Conservation (phyloP, 2,888 invertebrate species). For the Aspidapion aeneum region DNA sequence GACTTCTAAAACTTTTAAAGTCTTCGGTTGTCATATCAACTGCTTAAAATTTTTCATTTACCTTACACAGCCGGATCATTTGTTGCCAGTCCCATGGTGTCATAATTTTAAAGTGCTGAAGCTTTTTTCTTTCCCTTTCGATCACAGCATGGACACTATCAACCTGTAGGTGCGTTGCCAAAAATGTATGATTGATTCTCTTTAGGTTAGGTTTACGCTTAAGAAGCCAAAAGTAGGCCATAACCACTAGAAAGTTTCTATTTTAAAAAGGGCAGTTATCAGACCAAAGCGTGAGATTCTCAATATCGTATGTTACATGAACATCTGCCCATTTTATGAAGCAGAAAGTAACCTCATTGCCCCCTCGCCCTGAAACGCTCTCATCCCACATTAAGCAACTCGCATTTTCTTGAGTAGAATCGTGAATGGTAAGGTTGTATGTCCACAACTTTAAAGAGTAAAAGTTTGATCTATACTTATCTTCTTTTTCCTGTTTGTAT, state of each 20-base stretch:
- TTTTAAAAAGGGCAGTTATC: slow-evolving; percentile 27
- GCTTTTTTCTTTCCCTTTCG: slow-evolving; percentile 20
- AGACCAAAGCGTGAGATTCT: slow-evolving; percentile 25
- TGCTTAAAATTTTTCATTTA: slow-evolving; percentile 3
- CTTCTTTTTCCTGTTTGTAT: neutral
- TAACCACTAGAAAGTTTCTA: slow-evolving; percentile 21
- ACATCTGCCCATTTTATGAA: slow-evolving; percentile 15
- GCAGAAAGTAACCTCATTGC: too few relatives aligned
- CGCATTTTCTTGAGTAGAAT: too few relatives aligned
- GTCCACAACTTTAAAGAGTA: too few relatives aligned
- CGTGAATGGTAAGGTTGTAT: too few relatives aligned
- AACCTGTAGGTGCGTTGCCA: slow-evolving; percentile 21
- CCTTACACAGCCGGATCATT: slow-evolving; percentile 1
- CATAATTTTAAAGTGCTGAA: slow-evolving; percentile 18
- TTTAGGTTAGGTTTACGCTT: slow-evolving; percentile 15
- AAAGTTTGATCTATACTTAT: neutral
- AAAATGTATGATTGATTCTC: slow-evolving; percentile 19
- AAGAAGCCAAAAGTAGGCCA: slow-evolving; percentile 21
- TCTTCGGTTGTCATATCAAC: neutral
- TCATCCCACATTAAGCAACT: too few relatives aligned
- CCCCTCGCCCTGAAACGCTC: too few relatives aligned
- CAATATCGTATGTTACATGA: neutral
- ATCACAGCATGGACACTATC: slow-evolving; percentile 20
- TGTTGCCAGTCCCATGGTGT: slow-evolving; percentile 24
- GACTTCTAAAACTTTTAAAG: neutral